Percentiles rank a stretch among this genome's conserved stretches.
These are phyloP conservation scores for Colaptes auratus DNA, from an alignment of 2,113 vertebrate genomes.

Conservation along the genomic window DNA sequence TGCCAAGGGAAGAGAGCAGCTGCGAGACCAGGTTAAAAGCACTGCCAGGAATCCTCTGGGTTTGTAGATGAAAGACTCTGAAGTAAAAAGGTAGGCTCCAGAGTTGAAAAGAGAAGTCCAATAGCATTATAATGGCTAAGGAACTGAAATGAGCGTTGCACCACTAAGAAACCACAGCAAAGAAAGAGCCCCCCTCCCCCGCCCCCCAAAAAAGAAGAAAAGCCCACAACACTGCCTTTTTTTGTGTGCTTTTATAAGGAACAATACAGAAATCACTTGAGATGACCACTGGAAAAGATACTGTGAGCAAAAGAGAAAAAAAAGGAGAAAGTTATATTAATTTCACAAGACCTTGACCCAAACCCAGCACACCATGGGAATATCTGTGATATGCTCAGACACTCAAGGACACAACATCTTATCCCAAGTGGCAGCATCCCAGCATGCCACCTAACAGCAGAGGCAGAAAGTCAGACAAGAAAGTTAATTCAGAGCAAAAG, in stretches of 20 bases:
- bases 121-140: background rate
- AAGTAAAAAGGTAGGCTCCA: background rate
- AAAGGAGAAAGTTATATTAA: background rate
- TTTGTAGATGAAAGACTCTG: background rate
- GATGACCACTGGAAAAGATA: background rate
- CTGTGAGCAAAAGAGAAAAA: background rate
- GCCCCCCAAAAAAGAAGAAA: background rate
- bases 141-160: background rate
- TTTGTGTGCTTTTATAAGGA: background rate
- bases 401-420: background rate
- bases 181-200: background rate
- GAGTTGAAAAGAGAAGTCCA: background rate
- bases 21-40: background rate
- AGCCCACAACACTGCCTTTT: background rate
- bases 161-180: background rate
- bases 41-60: background rate
- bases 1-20: background rate
- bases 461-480: background rate
- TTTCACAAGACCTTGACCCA: background rate
- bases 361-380: background rate
- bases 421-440: background rate
- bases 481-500: background rate
- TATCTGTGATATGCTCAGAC: background rate
- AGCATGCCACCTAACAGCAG: background rate
- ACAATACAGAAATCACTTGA: background rate